phyloP scores from a whole-genome alignment of 2,888 invertebrate species.

The Ischnus inquisitorius region DNA sequence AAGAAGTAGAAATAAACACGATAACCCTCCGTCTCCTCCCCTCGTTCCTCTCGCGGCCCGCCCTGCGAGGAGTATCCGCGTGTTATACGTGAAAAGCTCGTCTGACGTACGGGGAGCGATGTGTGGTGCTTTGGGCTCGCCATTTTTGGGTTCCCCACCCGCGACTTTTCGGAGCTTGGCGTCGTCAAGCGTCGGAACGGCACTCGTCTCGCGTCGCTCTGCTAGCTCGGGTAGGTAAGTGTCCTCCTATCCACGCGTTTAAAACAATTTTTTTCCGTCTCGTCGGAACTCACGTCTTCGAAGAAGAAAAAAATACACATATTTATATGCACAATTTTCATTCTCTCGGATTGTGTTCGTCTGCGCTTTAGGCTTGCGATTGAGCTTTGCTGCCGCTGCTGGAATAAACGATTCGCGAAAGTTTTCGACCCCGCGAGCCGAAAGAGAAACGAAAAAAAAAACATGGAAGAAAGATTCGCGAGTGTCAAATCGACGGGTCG shows the following conservation, averaged over 20 bases:
- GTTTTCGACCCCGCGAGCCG: not conserved
- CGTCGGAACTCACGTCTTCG: conserved; percentile 3
- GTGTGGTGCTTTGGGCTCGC: conserved; percentile 79
- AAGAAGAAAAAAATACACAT: conserved; percentile 2
- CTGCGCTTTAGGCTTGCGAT: conserved; percentile 53
- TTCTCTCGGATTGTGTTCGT: conserved; percentile 48
- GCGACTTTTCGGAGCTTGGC: conserved; percentile 71
- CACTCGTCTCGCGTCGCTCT: conserved; percentile 85
- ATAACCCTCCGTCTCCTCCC: conserved; percentile 34
- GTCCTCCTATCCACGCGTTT: conserved; percentile 64
- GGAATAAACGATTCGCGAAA: conserved; percentile 1
- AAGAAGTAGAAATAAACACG: conserved; percentile 49
- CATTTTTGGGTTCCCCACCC: conserved; percentile 85
- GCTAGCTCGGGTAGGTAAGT: conserved; percentile 85
- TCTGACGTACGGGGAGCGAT: conserved; percentile 61
- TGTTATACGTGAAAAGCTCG: conserved; percentile 43
- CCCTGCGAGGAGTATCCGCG: conserved; percentile 40
- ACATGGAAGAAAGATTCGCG: conserved; percentile 42
- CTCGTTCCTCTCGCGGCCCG: conserved; percentile 22
- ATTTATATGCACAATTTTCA: no score
- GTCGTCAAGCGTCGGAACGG: conserved; percentile 69
- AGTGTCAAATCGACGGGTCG: conserved; percentile 54
- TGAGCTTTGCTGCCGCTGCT: conserved; percentile 45
- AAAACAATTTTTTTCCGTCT: conserved; percentile 5
- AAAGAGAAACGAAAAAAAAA: conserved; percentile 2